phyloP scores from a whole-genome alignment of 1,140 invertebrate species.

The Carcinoscorpius rotundicauda region DNA sequence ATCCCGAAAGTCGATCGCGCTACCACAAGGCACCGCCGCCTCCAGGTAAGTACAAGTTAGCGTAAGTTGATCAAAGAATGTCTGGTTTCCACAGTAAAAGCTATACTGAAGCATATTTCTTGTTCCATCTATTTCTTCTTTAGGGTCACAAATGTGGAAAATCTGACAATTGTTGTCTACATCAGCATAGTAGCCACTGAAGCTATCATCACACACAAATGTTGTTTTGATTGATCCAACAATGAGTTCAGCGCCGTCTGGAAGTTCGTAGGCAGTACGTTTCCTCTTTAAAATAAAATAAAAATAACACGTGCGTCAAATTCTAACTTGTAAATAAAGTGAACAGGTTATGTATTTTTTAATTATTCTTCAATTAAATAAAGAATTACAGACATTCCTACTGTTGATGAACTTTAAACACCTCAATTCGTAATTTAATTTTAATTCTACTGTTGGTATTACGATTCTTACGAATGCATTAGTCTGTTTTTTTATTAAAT shows the following conservation, averaged over 20 bases:
- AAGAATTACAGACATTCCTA: too few relatives aligned
- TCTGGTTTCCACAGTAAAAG: conserved; percentile 73
- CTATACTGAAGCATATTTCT: conserved; percentile 43
- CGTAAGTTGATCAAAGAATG: conserved; percentile 70
- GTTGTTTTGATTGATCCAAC: conserved; percentile 21
- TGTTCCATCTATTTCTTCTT: conserved; percentile 39
- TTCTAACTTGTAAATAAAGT: too few relatives aligned
- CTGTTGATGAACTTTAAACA: too few relatives aligned
- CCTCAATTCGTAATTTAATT: too few relatives aligned
- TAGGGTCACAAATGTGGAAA: conserved; percentile 32
- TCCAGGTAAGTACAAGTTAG: conserved; percentile 28
- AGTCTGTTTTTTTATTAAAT: too few relatives aligned
- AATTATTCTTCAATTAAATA: too few relatives aligned
- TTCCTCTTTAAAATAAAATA: conserved; percentile 10
- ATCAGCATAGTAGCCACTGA: conserved; percentile 33
- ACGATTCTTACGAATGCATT: too few relatives aligned
- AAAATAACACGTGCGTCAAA: too few relatives aligned
- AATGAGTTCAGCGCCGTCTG: conserved; percentile 24
- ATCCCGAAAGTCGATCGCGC: conserved; percentile 27
- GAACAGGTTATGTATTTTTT: too few relatives aligned
- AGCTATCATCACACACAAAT: conserved; percentile 25
- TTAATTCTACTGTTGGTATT: too few relatives aligned
- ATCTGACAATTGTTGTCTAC: conserved; percentile 32
- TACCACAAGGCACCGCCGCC: conserved; percentile 28
- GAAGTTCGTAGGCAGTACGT: conserved; percentile 19